Conservation (phyloP, 2,888 invertebrate species). For the Diaprepes abbreviatus region DNA sequence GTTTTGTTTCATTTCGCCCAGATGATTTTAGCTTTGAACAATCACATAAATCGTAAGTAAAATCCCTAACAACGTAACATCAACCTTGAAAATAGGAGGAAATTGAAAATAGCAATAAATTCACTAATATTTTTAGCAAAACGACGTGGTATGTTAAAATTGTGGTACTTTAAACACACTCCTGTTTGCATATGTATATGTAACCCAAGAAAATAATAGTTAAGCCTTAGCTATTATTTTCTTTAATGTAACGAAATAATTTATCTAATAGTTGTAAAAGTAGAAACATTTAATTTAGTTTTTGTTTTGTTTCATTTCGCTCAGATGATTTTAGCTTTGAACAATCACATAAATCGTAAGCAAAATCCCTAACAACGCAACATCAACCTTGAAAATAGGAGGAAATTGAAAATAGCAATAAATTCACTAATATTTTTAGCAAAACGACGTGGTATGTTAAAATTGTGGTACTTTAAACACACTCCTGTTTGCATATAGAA, state of each 20-base stretch:
- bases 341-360: no score
- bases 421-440: neutral
- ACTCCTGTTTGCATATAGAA: neutral
- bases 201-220: no score
- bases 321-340: no score
- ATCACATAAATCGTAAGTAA: no score
- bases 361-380: no score
- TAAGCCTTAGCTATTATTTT: no score
- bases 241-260: no score
- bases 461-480: neutral
- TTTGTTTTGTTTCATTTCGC: no score
- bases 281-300: no score
- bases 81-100: neutral
- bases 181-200: neutral
- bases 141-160: neutral
- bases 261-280: no score
- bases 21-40: no score
- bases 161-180: neutral
- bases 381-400: neutral
- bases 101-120: neutral
- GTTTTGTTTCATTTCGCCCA: no score
- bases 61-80: neutral
- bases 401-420: neutral
- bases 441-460: neutral
- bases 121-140: neutral